Conservation (phyloP, 2,888 invertebrate species). For the Drosophila antonietae region DNA sequence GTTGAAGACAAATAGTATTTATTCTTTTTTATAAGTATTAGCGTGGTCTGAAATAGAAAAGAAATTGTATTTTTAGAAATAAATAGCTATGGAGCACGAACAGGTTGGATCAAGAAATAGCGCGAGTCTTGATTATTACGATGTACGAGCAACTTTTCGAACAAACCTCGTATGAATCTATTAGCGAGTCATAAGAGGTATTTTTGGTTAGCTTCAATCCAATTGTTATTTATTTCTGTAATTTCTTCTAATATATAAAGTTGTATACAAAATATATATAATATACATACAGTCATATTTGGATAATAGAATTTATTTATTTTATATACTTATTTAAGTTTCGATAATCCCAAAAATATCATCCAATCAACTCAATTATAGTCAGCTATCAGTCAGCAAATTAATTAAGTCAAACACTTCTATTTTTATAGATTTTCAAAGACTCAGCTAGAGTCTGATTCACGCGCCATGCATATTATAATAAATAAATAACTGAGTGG, state of each 20-base stretch:
- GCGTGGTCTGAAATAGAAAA: constrained; percentile 64
- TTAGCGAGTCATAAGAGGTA: no score
- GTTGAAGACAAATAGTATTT: constrained; percentile 55
- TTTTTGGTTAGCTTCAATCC: no score
- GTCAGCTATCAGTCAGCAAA: not conserved
- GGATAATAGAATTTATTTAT: no score
- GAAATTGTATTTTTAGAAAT: not conserved
- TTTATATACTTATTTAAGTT: not conserved
- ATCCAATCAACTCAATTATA: not conserved
- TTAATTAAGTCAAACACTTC: not conserved
- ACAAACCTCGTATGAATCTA: no score
- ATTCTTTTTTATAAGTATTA: constrained; percentile 38
- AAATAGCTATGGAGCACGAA: no score
- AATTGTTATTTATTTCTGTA: no score
- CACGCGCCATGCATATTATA: constrained; percentile 16
- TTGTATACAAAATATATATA: no score
- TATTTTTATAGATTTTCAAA: constrained; percentile 7
- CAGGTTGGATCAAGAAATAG: no score
- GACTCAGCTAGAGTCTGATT: constrained; percentile 6
- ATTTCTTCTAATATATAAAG: no score
- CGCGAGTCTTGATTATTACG: no score
- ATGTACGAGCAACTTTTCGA: no score
- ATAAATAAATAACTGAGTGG: constrained; percentile 11
- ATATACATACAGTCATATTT: no score
- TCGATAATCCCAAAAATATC: not conserved